Conservation (phyloP, 1,140 invertebrate genomes). For the Zaprionus africanus region DNA sequence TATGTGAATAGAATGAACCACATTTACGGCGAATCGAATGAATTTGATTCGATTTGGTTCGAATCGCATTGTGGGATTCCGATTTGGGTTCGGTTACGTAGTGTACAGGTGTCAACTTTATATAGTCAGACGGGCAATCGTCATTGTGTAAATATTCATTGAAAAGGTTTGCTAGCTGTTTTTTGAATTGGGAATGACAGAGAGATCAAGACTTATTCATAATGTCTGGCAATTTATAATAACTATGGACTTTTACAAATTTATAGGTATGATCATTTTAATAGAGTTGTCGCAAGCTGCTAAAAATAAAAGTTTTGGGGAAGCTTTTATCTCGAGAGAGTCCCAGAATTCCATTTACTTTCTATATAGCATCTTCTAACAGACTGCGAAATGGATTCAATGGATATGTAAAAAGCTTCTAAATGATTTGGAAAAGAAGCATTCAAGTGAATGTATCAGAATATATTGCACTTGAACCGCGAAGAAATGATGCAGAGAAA, state of each 20-base stretch:
- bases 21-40: constrained; percentile 9
- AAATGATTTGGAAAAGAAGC: background rate
- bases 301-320: background rate
- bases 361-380: background rate
- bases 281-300: background rate
- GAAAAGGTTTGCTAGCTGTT: constrained; percentile 4
- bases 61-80: background rate
- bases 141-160: constrained; percentile 6
- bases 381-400: background rate
- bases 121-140: constrained; percentile 12
- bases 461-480: background rate
- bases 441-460: background rate
- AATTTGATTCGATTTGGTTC: constrained; percentile 1
- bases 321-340: too few relatives aligned
- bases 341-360: too few relatives aligned
- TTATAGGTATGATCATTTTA: too few relatives aligned
- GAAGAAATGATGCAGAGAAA: background rate
- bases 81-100: constrained; percentile 2
- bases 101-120: constrained; percentile 42
- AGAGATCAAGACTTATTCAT: constrained; percentile 28
- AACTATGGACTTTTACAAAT: background rate
- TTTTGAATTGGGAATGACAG: background rate
- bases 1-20: constrained; percentile 29
- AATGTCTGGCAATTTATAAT: constrained; percentile 29
- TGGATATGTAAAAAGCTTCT: background rate